These are phyloP conservation scores for Drosophila nigromelanica DNA, from an alignment of 1,140 invertebrate genomes.

Conservation along the genomic window DNA sequence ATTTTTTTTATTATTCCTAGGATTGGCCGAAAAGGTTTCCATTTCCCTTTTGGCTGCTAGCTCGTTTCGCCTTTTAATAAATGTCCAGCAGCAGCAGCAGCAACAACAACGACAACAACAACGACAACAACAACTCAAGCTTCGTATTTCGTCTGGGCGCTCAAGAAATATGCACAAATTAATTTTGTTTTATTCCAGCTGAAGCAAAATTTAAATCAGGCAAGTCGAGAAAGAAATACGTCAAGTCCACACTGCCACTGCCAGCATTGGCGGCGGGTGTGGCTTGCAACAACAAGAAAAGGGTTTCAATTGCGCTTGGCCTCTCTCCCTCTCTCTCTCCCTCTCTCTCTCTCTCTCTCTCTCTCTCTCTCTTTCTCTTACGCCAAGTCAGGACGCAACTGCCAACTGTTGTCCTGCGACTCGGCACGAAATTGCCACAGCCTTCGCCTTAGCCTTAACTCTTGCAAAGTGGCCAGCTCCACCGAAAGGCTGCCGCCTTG, in stretches of 20 bases:
- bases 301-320: conserved; percentile 56
- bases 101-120: conserved; percentile 18
- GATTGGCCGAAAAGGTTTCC: conserved; percentile 77
- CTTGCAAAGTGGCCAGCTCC: conserved; percentile 9
- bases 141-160: conserved; percentile 76
- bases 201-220: conserved; percentile 81
- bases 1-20: conserved; percentile 65
- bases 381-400: conserved; percentile 27
- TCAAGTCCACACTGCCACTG: conserved; percentile 59
- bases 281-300: conserved; percentile 65
- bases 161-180: conserved; percentile 82
- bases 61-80: conserved; percentile 76
- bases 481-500: conserved; percentile 3
- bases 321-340: neutral
- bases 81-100: conserved; percentile 52
- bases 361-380: neutral
- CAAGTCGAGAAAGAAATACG: conserved; percentile 60
- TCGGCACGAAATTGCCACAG: conserved; percentile 30
- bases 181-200: conserved; percentile 78
- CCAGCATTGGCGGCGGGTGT: neutral
- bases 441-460: conserved; percentile 36
- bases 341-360: too few species aligned
- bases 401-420: conserved; percentile 59
- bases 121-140: conserved; percentile 41
- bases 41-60: conserved; percentile 50